phyloP scores from a whole-genome alignment of 2,888 invertebrate genomes.

The Rhingia rostrata region DNA sequence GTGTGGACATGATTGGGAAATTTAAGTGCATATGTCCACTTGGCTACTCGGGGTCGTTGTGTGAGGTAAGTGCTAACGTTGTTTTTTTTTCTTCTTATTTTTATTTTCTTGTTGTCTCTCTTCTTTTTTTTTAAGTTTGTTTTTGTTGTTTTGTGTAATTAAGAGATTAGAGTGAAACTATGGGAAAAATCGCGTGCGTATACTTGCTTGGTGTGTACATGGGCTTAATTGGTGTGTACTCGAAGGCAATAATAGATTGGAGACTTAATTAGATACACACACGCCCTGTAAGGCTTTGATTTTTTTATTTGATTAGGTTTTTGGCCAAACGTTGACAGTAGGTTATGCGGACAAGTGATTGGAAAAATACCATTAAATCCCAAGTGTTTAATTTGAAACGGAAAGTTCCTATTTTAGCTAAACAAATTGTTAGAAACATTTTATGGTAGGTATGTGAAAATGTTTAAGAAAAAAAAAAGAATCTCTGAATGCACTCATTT shows the following conservation, averaged over 20 bases:
- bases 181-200: conserved; percentile 60
- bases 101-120: conserved; percentile 9
- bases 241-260: conserved; percentile 62
- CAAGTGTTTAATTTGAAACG: neutral
- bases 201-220: neutral
- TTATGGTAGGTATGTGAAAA: too few species aligned
- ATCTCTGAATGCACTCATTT: too few species aligned
- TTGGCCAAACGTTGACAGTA: conserved; percentile 47
- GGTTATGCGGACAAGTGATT: too few species aligned
- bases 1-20: conserved; percentile 92
- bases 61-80: conserved; percentile 87
- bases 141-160: conserved; percentile 59
- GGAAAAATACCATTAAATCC: neutral
- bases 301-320: conserved; percentile 37
- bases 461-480: too few species aligned
- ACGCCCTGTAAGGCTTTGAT: conserved; percentile 55
- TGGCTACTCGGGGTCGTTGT: conserved; percentile 93
- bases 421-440: too few species aligned
- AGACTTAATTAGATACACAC: conserved; percentile 60
- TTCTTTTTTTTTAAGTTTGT: conserved; percentile 20
- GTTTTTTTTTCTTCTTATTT: conserved; percentile 41
- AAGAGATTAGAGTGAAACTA: conserved; percentile 69
- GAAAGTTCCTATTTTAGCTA: too few species aligned
- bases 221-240: conserved; percentile 55
- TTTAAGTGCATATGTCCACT: conserved; percentile 95